Evolutionary conservation across 2,888 invertebrate genomes (phyloP).

Genomic region (Craniophora ligustri): DNA sequence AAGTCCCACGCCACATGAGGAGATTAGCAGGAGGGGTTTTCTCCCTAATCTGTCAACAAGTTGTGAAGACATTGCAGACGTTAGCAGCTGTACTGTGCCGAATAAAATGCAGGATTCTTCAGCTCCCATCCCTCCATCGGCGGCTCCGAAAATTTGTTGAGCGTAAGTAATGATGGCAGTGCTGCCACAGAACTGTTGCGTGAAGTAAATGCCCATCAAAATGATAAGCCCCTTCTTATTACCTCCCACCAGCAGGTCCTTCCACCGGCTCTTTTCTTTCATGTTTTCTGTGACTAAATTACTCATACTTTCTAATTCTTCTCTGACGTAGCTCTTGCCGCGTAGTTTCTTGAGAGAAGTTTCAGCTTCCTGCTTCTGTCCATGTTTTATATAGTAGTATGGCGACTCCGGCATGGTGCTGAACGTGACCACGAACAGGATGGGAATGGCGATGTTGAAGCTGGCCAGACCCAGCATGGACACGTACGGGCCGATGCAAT

Average conservation of each 20-base stretch:
- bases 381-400: conserved; percentile 86
- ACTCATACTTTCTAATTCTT: conserved; percentile 87
- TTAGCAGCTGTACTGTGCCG: conserved; percentile 86
- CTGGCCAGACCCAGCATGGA: conserved; percentile 87
- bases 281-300: conserved; percentile 86
- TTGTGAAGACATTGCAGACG: conserved; percentile 87
- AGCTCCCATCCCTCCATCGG: conserved; percentile 82
- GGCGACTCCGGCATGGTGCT: conserved; percentile 91
- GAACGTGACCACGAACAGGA: conserved; percentile 87
- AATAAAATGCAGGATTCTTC: conserved; percentile 86
- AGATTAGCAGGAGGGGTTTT: conserved; percentile 88
- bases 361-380: conserved; percentile 85
- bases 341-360: conserved; percentile 88
- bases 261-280: conserved; percentile 83
- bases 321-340: conserved; percentile 85
- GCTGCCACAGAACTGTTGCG: conserved; percentile 90
- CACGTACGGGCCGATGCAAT: conserved; percentile 88
- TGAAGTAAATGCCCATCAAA: conserved; percentile 88
- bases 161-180: conserved; percentile 89
- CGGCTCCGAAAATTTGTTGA: conserved; percentile 89
- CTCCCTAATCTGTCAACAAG: conserved; percentile 90
- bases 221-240: conserved; percentile 89
- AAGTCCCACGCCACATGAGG: conserved; percentile 87
- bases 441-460: conserved; percentile 87
- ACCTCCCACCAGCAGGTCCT: conserved; percentile 81